Base-by-base conservation (phyloP, 2,797 vertebrate genomes). In the Pteropus rufus region DNA sequence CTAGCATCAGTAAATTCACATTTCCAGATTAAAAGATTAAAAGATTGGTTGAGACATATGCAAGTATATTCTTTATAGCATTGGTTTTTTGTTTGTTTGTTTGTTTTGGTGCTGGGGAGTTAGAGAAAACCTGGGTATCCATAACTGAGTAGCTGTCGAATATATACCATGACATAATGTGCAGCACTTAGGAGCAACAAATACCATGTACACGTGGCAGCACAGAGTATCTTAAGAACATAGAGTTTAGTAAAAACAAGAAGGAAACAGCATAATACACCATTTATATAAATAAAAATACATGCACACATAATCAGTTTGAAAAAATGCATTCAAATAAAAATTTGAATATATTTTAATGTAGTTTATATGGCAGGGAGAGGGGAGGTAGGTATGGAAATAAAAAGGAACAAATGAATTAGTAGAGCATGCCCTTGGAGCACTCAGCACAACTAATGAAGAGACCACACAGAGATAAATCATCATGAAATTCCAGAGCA, bases 401-500 rank as follows among this genome's bases (percentile, higher is more conserved):
- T 60, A 67, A 91, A 80, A 85, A 41, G 14, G n/a, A 60, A 77
- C 6, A 54, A 62, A 75, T 36, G 8, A 29, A 84, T 93, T 85
- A 54, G 39, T 83, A 69, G 83, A 67, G 23, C 79, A 87, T 84
- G 34, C 16, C 70, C 29, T n/a, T 31, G 77, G 65, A 91, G 10
- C 2, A 19, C 29, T 84, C 26, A 58, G 26, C 15, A 52, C 2
- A 77, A 15, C 24, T 39, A 46, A 60, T 77, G 34, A 75, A 84
- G 46, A 77, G 64, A 69, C 7, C 8, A 31, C 52, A 60, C 29
- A n/a, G 49, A 60, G 18, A 11, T 39, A 34, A 44, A 67, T 36
- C 11, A 41, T 67, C 24, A 41, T 69, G 62, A 82, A 81, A 69
- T 97, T 88, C 92, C 72, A 96, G 67, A 92, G 7, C n/a, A 73